Percentiles rank a stretch among this genome's conserved stretches.
Conservation (phyloP, 2,888 invertebrate genomes). For the Serripes groenlandicus region DNA sequence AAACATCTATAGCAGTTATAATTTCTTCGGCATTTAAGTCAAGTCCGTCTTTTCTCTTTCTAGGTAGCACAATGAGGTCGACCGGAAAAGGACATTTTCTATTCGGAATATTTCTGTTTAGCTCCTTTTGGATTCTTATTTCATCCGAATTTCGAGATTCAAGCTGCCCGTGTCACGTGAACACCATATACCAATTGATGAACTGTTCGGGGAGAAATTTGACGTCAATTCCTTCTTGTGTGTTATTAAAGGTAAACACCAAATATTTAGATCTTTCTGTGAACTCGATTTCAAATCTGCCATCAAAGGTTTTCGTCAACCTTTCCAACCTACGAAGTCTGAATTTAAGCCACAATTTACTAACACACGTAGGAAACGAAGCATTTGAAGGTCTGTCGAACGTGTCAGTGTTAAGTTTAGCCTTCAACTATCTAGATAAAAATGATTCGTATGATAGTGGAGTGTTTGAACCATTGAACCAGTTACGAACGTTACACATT, state of each 20-base stretch:
- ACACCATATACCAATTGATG: background rate
- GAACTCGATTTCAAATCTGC: background rate
- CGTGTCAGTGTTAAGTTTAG: background rate
- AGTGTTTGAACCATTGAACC: background rate
- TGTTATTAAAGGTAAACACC: background rate
- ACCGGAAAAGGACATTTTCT: no score
- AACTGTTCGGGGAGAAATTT: constrained; percentile 6
- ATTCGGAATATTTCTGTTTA: no score
- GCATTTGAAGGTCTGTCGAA: background rate
- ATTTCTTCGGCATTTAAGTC: no score
- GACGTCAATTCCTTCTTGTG: background rate
- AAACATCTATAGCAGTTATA: no score
- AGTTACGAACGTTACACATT: background rate
- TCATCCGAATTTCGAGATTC: no score
- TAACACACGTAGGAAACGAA: constrained; percentile 2
- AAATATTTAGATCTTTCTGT: background rate
- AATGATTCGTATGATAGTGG: background rate
- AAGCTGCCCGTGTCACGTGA: background rate
- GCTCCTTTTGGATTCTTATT: no score
- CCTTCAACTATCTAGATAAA: background rate
- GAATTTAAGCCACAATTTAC: background rate
- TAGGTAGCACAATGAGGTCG: no score
- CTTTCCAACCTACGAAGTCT: background rate
- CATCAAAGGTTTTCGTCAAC: background rate
- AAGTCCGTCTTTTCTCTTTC: no score